Percentiles rank a stretch among this genome's conserved stretches.
Conservation (phyloP, 1,140 invertebrate genomes). For the Calephelis nemesis region DNA sequence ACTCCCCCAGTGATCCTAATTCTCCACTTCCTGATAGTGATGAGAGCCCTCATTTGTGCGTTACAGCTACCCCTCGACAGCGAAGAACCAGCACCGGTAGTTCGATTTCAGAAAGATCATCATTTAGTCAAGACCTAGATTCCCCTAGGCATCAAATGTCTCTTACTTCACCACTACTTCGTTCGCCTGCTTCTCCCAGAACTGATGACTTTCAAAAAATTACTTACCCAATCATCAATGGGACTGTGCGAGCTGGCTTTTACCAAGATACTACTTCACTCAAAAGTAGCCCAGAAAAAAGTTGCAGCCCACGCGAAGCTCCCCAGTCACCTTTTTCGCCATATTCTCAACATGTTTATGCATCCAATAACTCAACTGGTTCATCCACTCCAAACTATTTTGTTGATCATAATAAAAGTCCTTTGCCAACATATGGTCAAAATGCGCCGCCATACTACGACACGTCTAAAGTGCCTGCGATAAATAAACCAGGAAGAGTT, state of each 20-base stretch:
- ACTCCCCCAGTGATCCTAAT: slow-evolving; percentile 55
- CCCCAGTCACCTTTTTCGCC: slow-evolving; percentile 81
- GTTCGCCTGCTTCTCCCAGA: slow-evolving; percentile 81
- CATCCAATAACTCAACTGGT: slow-evolving; percentile 72
- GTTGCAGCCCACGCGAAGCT: slow-evolving; percentile 83
- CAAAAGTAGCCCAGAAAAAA: slow-evolving; percentile 86
- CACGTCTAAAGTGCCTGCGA: slow-evolving; percentile 71
- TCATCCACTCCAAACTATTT: slow-evolving; percentile 64
- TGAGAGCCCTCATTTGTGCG: slow-evolving; percentile 69
- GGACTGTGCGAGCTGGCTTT: slow-evolving; percentile 87
- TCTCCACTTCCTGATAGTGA: slow-evolving; percentile 60
- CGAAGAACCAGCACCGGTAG: slow-evolving; percentile 85
- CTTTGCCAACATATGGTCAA: slow-evolving; percentile 66
- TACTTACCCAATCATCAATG: slow-evolving; percentile 84
- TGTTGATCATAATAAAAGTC: slow-evolving; percentile 70
- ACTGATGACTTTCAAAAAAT: slow-evolving; percentile 81
- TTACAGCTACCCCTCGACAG: slow-evolving; percentile 72
- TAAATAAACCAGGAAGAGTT: slow-evolving; percentile 49
- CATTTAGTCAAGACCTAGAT: slow-evolving; percentile 86
- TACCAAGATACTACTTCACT: slow-evolving; percentile 88
- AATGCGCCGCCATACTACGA: slow-evolving; percentile 77
- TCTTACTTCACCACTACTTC: slow-evolving; percentile 82
- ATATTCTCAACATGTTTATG: slow-evolving; percentile 82
- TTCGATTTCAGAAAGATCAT: slow-evolving; percentile 86
- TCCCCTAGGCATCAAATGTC: slow-evolving; percentile 84